Evolutionary conservation across 1,140 invertebrate genomes (phyloP).

Genomic region (Eufriesea mexicana): DNA sequence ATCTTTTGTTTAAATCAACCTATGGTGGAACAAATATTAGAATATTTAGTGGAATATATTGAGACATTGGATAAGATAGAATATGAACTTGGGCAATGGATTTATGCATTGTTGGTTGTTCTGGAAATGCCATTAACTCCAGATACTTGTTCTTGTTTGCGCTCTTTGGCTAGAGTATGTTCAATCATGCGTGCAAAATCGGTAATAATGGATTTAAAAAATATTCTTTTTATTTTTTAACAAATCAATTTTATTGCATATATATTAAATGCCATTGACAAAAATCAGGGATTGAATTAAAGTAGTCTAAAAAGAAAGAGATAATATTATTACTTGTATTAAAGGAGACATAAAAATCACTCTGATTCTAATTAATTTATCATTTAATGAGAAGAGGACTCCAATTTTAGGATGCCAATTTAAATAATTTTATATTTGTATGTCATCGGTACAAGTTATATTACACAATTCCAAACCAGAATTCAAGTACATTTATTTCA

Average conservation of each 20-base stretch:
- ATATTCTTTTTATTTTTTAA: slow-evolving; percentile 47
- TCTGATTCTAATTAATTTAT: neutral
- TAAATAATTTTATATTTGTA: neutral
- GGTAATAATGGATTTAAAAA: slow-evolving; percentile 7
- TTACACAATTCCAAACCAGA: no score
- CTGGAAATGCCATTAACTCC: slow-evolving; percentile 85
- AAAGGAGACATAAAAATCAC: slow-evolving; percentile 54
- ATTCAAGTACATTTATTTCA: no score
- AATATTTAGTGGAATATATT: slow-evolving; percentile 82
- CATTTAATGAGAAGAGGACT: neutral
- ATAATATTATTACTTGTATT: slow-evolving; percentile 34
- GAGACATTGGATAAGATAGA: slow-evolving; percentile 74
- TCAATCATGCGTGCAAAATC: slow-evolving; percentile 81
- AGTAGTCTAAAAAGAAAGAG: slow-evolving; percentile 32
- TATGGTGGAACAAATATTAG: slow-evolving; percentile 81
- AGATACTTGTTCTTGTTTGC: slow-evolving; percentile 83
- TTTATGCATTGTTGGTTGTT: slow-evolving; percentile 83
- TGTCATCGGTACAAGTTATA: neutral
- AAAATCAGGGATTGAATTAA: slow-evolving; percentile 19
- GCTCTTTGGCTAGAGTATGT: slow-evolving; percentile 83
- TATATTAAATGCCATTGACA: slow-evolving; percentile 34
- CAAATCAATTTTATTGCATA: slow-evolving; percentile 59
- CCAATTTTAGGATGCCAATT: neutral
- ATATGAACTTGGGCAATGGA: slow-evolving; percentile 82
- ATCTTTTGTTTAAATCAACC: slow-evolving; percentile 82